phyloP scores from a whole-genome alignment of 2,113 vertebrate genomes.

The Cyprinus carpio region DNA sequence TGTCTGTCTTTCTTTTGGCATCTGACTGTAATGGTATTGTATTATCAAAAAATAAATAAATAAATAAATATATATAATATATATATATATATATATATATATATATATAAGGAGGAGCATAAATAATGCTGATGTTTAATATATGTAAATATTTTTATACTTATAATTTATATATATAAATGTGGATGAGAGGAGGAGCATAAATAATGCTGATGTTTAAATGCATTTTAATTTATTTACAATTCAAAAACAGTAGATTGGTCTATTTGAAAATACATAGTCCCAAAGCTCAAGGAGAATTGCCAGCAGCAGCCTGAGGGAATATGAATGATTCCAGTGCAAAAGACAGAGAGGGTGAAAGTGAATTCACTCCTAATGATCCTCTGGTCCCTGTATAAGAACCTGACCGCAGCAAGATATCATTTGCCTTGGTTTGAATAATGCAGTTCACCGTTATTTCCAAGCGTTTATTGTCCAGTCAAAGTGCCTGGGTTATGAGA shows the following conservation, averaged over 20 bases:
- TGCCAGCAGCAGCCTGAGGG: not conserved
- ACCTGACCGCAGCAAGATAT: not conserved
- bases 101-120: not conserved
- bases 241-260: conserved; percentile 8
- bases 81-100: no score
- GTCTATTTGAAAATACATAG: conserved; percentile 23
- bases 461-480: not conserved
- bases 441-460: not conserved
- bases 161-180: not conserved
- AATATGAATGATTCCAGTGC: conserved; percentile 27
- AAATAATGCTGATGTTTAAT: not conserved
- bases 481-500: not conserved
- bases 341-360: conserved; percentile 21
- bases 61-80: no score
- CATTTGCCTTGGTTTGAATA: not conserved
- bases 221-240: conserved; percentile 9
- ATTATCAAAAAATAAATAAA: not conserved
- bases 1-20: not conserved
- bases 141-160: no score
- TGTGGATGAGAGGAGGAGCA: not conserved
- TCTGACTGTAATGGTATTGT: not conserved
- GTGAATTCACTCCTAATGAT: not conserved
- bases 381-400: conserved; percentile 54
- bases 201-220: not conserved
- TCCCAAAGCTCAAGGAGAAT: not conserved